phyloP scores from a whole-genome alignment of 2,113 vertebrate species.

The Sorex fumeus region DNA sequence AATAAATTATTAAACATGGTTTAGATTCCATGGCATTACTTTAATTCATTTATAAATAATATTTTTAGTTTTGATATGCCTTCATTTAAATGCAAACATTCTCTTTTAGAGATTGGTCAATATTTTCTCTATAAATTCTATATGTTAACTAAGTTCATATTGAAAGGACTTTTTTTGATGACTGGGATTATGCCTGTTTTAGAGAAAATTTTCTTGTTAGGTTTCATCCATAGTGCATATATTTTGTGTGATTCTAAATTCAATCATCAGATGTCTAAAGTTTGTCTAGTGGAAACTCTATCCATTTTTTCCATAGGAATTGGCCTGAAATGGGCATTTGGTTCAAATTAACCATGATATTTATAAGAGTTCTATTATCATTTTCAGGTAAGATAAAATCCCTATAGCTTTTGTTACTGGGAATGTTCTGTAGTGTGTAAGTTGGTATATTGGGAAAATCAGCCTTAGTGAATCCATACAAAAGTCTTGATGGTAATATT shows the following conservation, averaged over 20 bases:
- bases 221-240: background rate
- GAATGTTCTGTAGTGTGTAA: background rate
- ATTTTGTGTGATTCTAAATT: background rate
- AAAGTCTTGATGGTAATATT: background rate
- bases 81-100: background rate
- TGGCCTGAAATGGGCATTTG: background rate
- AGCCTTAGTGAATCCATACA: background rate
- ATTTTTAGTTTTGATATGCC: background rate
- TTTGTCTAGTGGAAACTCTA: background rate
- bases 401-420: background rate
- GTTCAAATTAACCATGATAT: background rate
- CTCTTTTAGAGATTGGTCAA: background rate
- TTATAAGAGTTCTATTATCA: background rate
- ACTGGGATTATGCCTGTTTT: background rate
- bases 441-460: rapidly evolving
- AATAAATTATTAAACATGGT: background rate
- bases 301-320: background rate
- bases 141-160: background rate
- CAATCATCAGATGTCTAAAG: background rate
- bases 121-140: background rate
- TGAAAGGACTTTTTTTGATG: background rate
- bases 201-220: background rate
- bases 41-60: background rate
- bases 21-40: background rate
- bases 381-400: rapidly evolving